Base-by-base conservation (phyloP, 2,888 invertebrate species). In the Cyrtodaria siliqua region DNA sequence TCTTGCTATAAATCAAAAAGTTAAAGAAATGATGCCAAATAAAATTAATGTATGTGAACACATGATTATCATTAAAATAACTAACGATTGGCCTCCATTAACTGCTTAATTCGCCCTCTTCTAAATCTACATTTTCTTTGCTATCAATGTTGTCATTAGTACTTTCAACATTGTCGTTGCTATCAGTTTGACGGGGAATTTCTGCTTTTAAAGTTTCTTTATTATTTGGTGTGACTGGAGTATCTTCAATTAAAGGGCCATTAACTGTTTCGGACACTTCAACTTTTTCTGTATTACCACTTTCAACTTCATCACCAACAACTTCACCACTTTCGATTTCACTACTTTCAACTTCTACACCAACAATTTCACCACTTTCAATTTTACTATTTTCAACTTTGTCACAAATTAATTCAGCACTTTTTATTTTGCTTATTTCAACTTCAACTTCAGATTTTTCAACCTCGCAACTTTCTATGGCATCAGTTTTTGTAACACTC, bases 81-180 rank as follows among this genome's bases (percentile, higher is more conserved):
- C 66, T 66, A 56, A 49, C 23, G 4, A 38, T 12, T 14, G n/a
- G 27, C 29, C 49, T 49, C 59, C 64, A 80, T 80, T 82, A 80
- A 40, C 76, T 80, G 49, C 68, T 75, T 42, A 85, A 72, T 67
- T 85, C 85, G n/a, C 85, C 85, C 62, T 85, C 85, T 53, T 85
- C 85, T 29, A 82, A 40, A 20, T 80, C 80, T 40, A 64, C 40
- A 20, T 9, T 53, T 14, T 50, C 27, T 29, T 24, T 23, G 12
- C 23, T 23, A 24, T 38, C 49, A 66, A 20, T 47, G 8, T 20
- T 23, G 20, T 57, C 24, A 57, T 18, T 57, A 49, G 4, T 12
- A 33, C 6, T 33, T 12, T 27, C 27, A 24, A 38, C 49, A 66
- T 29, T 47, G 8, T 20, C 33, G 20, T 57, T 24, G 49, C 24